These are phyloP conservation scores for Dicrurus megarhynchus DNA, from an alignment of 2,113 vertebrate genomes.

Conservation along the genomic window DNA sequence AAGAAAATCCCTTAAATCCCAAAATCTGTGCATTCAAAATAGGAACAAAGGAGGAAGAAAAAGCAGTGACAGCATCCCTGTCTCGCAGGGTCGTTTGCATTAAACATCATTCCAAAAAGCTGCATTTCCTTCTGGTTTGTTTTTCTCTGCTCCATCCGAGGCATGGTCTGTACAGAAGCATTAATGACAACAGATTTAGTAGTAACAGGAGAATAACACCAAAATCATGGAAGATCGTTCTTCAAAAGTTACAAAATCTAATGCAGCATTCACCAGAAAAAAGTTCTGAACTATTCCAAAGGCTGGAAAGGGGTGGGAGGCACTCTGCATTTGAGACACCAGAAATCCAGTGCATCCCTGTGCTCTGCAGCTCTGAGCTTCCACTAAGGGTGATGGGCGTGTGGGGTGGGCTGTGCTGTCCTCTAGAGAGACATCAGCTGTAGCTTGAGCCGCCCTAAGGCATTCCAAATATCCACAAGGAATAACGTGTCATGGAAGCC, in stretches of 20 bases:
- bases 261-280: neutral
- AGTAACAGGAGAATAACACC: neutral
- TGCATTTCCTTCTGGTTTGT: neutral
- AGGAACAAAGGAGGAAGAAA: neutral
- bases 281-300: neutral
- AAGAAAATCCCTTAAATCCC: neutral
- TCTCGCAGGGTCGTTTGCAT: neutral
- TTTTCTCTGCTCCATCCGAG: neutral
- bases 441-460: neutral
- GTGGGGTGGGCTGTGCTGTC: neutral
- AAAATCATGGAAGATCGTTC: neutral
- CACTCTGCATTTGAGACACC: neutral
- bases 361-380: neutral
- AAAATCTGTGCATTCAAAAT: neutral
- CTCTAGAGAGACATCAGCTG: neutral
- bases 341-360: neutral
- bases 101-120: neutral
- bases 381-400: rapidly evolving
- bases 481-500: neutral
- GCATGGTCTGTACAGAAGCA: neutral
- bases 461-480: neutral
- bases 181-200: neutral
- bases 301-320: neutral
- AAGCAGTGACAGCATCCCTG: neutral
- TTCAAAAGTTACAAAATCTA: neutral